Percentiles rank a stretch among this genome's conserved stretches.
These are phyloP conservation scores for Pseudopleuronectes americanus DNA, from an alignment of 2,797 vertebrate genomes.

Conservation along the genomic window DNA sequence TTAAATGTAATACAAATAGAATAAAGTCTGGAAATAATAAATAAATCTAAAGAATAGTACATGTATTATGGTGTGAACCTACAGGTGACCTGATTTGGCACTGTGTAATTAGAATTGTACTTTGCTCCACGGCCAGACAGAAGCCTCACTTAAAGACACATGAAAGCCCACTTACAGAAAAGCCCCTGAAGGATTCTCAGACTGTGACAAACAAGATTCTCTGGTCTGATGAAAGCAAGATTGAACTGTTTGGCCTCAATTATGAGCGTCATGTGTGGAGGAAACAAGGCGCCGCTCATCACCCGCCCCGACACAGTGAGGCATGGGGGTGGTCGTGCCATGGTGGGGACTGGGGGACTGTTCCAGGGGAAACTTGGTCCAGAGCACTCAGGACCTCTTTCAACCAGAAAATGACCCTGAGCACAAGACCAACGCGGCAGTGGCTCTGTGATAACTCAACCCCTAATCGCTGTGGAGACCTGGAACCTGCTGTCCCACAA, in stretches of 20 bases:
- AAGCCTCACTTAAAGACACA: background rate
- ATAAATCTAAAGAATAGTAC: background rate
- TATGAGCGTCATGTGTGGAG: background rate
- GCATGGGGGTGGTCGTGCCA: background rate
- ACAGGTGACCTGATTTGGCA: background rate
- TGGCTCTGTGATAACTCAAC: too few species aligned
- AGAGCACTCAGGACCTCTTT: too few species aligned
- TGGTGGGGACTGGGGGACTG: background rate
- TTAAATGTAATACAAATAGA: background rate
- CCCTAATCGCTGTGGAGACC: too few species aligned
- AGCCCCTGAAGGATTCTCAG: background rate
- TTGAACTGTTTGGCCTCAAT: slow-evolving; percentile 10
- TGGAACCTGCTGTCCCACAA: too few species aligned
- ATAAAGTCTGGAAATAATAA: background rate
- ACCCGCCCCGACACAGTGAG: too few species aligned
- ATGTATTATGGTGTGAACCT: background rate
- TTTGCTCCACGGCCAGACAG: background rate
- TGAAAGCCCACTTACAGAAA: background rate
- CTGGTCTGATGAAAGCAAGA: slow-evolving; percentile 10
- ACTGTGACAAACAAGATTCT: slow-evolving; percentile 6
- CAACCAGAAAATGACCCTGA: too few species aligned
- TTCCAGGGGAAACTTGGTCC: too few species aligned
- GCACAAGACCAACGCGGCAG: too few species aligned
- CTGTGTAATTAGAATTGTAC: background rate
- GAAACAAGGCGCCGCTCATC: background rate